These are phyloP conservation scores for Ciconia boyciana DNA, from an alignment of 2,113 vertebrate genomes.

Conservation along the genomic window DNA sequence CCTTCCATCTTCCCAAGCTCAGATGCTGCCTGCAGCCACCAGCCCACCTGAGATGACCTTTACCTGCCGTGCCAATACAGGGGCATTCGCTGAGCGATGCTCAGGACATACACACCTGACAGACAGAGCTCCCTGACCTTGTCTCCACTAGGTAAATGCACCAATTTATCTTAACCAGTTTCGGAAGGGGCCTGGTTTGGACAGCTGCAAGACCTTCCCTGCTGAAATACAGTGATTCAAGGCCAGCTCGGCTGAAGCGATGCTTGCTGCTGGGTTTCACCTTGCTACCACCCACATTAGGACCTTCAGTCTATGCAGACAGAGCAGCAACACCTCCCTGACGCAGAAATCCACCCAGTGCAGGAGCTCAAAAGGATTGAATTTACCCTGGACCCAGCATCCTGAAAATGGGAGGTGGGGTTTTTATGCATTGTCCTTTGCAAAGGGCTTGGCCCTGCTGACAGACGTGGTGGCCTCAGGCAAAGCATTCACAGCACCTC, in stretches of 20 bases:
- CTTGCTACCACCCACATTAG: neutral
- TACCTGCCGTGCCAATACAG: fast-evolving
- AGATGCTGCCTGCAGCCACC: neutral
- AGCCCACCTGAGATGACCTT: neutral
- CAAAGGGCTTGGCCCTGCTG: neutral
- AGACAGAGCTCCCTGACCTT: neutral
- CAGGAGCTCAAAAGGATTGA: neutral
- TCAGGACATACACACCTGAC: neutral
- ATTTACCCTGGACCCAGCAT: neutral
- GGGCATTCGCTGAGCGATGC: neutral
- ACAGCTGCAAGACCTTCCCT: neutral
- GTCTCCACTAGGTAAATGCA: neutral
- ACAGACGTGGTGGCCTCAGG: neutral
- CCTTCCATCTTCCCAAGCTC: neutral
- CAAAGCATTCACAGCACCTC: neutral
- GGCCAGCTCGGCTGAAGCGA: neutral
- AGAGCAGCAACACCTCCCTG: neutral
- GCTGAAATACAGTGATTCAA: fast-evolving
- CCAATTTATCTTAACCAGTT: neutral
- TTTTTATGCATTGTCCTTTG: neutral
- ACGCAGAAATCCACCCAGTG: neutral
- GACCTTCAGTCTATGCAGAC: neutral
- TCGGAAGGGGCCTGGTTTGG: neutral
- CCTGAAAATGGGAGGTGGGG: neutral
- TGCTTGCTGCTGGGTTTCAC: neutral